These are phyloP conservation scores for Tapirus terrestris DNA, from an alignment of 2,113 vertebrate species.

Conservation along the genomic window DNA sequence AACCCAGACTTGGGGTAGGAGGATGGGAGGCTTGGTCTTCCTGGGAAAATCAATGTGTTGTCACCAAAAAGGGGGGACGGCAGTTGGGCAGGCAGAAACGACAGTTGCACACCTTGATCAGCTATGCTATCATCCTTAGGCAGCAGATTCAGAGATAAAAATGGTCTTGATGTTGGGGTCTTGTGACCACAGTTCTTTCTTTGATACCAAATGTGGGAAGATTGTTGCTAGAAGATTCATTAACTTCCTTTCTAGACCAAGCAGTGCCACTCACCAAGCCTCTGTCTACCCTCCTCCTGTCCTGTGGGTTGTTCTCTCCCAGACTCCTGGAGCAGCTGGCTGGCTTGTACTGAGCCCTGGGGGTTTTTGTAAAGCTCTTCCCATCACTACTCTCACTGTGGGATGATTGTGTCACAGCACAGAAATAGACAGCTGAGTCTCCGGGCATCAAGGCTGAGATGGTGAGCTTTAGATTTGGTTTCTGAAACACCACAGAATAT, in stretches of 20 bases:
- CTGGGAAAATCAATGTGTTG: background rate
- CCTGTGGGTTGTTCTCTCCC: background rate
- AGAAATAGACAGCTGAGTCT: slow-evolving; percentile 19
- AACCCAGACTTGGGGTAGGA: background rate
- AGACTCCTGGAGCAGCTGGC: background rate
- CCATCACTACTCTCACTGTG: background rate
- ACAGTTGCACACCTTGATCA: background rate
- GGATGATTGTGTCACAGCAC: background rate
- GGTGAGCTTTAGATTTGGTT: background rate
- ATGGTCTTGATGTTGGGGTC: background rate
- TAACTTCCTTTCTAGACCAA: background rate
- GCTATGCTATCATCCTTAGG: background rate
- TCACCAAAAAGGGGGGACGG: background rate
- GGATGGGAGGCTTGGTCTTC: background rate
- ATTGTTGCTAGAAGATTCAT: background rate
- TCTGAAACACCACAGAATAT: background rate
- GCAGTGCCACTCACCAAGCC: background rate
- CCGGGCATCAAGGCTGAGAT: background rate
- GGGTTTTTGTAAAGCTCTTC: slow-evolving; percentile 34
- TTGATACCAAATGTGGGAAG: background rate
- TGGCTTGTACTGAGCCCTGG: background rate
- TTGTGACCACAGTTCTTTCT: background rate
- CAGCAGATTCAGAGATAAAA: background rate
- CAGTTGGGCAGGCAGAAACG: background rate
- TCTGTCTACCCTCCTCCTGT: slow-evolving; percentile 5